Percentiles rank a stretch among this genome's conserved stretches.
These are phyloP conservation scores for Notarius quadriscutis DNA, from an alignment of 2,113 vertebrate genomes.

Conservation along the genomic window DNA sequence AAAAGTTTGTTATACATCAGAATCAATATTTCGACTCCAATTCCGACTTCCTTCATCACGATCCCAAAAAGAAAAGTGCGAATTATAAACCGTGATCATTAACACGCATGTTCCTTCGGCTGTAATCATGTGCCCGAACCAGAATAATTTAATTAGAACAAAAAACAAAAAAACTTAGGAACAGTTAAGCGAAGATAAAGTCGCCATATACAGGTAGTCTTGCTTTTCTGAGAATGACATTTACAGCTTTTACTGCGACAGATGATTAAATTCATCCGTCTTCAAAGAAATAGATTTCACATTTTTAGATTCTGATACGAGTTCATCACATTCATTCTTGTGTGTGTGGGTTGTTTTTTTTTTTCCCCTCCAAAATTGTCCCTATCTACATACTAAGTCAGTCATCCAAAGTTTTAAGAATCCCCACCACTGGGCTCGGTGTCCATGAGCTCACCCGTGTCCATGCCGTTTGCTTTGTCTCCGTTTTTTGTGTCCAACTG, in stretches of 20 bases:
- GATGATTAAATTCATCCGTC: background rate
- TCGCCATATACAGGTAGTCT: background rate
- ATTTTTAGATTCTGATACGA: background rate
- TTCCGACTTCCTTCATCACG: background rate
- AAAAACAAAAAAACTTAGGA: background rate
- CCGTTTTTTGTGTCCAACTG: background rate
- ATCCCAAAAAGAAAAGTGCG: background rate
- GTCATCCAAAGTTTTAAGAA: background rate
- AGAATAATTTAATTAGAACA: background rate
- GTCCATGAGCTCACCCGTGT: conserved; percentile 57
- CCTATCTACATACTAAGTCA: background rate
- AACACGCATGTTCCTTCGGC: background rate
- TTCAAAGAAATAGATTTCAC: background rate
- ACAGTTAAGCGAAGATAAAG: background rate
- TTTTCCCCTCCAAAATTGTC: background rate
- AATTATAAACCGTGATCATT: background rate
- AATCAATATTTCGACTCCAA: background rate
- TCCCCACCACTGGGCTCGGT: conserved; percentile 47
- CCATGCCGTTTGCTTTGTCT: conserved; percentile 12
- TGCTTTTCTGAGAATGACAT: background rate
- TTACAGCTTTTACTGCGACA: background rate
- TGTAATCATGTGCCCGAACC: no score
- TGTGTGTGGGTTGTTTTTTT: no score
- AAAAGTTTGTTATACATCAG: background rate
- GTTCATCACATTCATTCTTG: background rate